Percentiles rank a stretch among this genome's conserved stretches.
Conservation (phyloP, 2,797 vertebrate species). For the Chiloscyllium punctatum region DNA sequence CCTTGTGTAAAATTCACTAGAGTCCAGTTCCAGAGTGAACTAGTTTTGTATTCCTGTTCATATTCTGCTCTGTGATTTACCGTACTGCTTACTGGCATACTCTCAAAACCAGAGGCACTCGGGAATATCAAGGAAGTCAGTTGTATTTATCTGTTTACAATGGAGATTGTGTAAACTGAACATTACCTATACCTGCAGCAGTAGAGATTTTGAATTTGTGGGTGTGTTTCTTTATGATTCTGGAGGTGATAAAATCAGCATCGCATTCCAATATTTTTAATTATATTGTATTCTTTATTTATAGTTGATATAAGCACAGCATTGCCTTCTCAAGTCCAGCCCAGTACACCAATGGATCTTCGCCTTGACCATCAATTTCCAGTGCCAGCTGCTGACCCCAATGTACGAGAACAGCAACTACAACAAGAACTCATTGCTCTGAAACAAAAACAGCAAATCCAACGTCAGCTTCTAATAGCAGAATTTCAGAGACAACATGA, state of each 20-base stretch:
- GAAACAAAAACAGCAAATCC: conserved; percentile 97
- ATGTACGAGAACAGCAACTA: conserved; percentile 81
- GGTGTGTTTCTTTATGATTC: neutral
- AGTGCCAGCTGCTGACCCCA: conserved; percentile 57
- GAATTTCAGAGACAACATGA: conserved; percentile 97
- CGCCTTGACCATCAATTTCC: conserved; percentile 77
- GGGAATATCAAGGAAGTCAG: neutral
- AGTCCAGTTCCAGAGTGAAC: neutral
- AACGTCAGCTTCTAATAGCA: conserved; percentile 89
- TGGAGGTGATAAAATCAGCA: neutral
- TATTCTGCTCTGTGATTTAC: neutral
- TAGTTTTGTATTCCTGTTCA: neutral
- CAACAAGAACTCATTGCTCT: conserved; percentile 91
- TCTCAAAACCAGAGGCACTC: neutral
- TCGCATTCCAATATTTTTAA: neutral
- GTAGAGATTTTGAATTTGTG: neutral
- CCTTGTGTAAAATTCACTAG: neutral
- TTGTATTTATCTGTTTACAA: neutral
- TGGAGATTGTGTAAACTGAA: neutral
- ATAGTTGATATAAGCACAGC: conserved; percentile 80
- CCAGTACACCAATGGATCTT: conserved; percentile 86
- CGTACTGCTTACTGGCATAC: neutral
- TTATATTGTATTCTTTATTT: neutral
- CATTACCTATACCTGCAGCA: neutral
- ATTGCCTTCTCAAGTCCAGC: conserved; percentile 82